A percentile compares a stretch with the other conserved stretches of the same genome.
Conservation (phyloP, 2,888 invertebrate species). For the Mechanitis mazaeus region DNA sequence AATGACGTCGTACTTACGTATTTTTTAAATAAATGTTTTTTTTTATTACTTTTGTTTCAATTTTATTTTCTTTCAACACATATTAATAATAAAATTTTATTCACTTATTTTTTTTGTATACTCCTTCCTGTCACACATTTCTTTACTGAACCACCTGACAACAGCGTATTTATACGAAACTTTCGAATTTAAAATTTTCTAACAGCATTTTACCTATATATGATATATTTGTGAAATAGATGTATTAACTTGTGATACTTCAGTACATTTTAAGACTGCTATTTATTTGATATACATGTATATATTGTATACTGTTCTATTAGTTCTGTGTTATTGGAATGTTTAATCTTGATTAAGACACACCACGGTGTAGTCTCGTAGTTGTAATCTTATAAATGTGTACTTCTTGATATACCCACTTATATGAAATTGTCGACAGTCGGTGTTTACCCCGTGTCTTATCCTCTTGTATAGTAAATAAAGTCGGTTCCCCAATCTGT, state of each 20-base stretch:
- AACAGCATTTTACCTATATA: slow-evolving; percentile 25
- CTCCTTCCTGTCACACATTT: background rate
- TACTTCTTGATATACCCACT: slow-evolving; percentile 38
- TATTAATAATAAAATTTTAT: background rate
- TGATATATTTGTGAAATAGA: slow-evolving; percentile 22
- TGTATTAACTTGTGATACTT: slow-evolving; percentile 30
- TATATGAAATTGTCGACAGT: slow-evolving; percentile 39
- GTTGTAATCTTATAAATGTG: slow-evolving; percentile 27
- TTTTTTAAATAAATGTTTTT: slow-evolving; percentile 39
- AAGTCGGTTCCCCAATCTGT: slow-evolving; percentile 30
- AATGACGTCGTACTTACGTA: slow-evolving; percentile 43
- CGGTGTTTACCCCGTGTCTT: slow-evolving; percentile 45
- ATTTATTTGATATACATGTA: slow-evolving; percentile 33
- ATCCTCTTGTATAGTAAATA: slow-evolving; percentile 45
- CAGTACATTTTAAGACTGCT: slow-evolving; percentile 42
- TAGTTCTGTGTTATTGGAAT: slow-evolving; percentile 28
- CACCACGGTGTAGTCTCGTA: slow-evolving; percentile 27
- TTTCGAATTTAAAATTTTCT: slow-evolving; percentile 46
- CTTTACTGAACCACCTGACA: slow-evolving; percentile 5
- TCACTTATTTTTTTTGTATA: too few species aligned
- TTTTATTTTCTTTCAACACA: background rate
- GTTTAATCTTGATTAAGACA: slow-evolving; percentile 24
- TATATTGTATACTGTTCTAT: slow-evolving; percentile 30
- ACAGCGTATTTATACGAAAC: slow-evolving; percentile 14
- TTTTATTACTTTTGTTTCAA: slow-evolving; percentile 29